Evolutionary conservation across 1,140 invertebrate genomes (phyloP).

Genomic region (Dolichoris vasculosae): DNA sequence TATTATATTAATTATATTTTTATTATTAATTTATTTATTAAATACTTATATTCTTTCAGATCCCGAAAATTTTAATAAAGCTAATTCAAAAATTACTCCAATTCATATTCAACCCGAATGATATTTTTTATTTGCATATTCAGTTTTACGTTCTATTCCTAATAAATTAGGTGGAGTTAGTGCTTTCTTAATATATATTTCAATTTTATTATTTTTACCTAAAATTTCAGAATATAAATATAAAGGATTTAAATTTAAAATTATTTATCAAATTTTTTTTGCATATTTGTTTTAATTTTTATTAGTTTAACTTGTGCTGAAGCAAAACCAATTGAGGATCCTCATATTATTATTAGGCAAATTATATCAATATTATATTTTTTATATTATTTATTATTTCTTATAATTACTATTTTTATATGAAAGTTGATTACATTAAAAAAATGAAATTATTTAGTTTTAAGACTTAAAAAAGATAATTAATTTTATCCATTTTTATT

Average conservation of each 20-base stretch:
- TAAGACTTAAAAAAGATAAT: no score
- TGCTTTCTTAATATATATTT: constrained; percentile 78
- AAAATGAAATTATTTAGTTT: no score
- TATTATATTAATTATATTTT: no score
- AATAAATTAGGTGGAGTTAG: constrained; percentile 81
- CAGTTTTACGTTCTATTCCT: no score
- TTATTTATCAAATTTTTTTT: no score
- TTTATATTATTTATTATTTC: no score
- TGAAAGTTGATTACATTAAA: no score
- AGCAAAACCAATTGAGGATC: constrained; percentile 77
- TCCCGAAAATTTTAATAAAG: constrained; percentile 80
- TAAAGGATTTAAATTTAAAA: constrained; percentile 73
- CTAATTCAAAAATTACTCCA: constrained; percentile 77
- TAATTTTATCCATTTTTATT: no score
- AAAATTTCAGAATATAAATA: constrained; percentile 72
- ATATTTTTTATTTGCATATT: no score
- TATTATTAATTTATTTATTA: constrained; percentile 69
- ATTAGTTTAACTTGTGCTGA: constrained; percentile 81
- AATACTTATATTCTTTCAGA: constrained; percentile 76
- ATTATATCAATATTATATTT: no score
- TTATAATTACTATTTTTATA: no score
- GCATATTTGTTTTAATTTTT: constrained; percentile 72
- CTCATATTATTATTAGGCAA: no score
- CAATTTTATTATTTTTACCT: constrained; percentile 72
- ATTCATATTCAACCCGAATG: constrained; percentile 82